A percentile compares a stretch with the other conserved stretches of the same genome.
Conservation (phyloP, 2,797 vertebrate species). For the Graptemys geographica region DNA sequence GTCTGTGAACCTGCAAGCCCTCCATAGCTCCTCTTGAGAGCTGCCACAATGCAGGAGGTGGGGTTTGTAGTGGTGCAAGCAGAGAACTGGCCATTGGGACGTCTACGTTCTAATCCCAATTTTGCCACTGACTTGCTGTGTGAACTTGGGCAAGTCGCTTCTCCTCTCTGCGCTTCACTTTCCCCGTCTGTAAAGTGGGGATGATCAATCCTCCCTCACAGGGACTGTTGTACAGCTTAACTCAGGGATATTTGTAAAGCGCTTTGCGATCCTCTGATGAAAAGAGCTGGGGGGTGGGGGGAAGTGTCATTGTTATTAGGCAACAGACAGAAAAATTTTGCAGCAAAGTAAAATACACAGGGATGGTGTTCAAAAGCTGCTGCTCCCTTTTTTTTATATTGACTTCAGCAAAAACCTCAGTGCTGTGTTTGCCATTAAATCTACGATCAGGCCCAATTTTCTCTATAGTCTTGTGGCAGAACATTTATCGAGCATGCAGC, state of each 20-base stretch:
- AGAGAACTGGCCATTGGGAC: background rate
- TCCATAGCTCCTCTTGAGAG: background rate
- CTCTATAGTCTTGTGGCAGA: background rate
- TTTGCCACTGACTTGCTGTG: conserved; percentile 9
- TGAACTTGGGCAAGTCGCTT: conserved; percentile 23
- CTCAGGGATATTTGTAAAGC: background rate
- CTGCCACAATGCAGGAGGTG: conserved; percentile 21
- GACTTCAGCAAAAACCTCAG: background rate
- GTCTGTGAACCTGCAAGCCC: background rate
- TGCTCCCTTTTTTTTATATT: background rate
- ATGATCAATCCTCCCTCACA: background rate
- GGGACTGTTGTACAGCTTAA: background rate
- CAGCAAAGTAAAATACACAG: background rate
- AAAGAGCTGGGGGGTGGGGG: background rate
- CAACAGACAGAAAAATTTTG: background rate
- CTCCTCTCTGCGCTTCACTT: conserved; percentile 21
- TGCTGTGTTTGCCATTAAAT: background rate
- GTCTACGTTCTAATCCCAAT: conserved; percentile 6
- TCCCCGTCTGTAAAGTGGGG: conserved; percentile 19
- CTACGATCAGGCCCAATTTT: background rate
- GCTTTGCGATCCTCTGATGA: background rate
- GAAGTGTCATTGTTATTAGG: background rate
- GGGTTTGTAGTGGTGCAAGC: background rate
- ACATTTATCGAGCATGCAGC: background rate
- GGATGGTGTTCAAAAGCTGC: background rate